Percentiles rank a stretch among this genome's conserved stretches.
phyloP scores from a whole-genome alignment of 2,797 vertebrate genomes.

The Spinibarbus caldwelli region DNA sequence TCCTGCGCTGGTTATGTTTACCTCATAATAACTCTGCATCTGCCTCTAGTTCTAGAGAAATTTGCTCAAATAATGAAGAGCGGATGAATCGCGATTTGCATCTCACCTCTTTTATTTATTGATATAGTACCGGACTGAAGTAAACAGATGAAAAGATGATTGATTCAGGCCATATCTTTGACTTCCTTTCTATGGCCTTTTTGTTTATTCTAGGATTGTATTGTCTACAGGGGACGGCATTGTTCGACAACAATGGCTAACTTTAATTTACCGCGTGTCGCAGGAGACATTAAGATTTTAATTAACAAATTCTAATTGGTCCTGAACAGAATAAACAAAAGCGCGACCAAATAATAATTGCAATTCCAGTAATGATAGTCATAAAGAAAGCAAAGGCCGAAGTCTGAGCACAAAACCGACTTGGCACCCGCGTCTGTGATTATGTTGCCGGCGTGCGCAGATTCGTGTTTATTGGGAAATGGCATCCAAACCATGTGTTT shows the following conservation, averaged over 20 bases:
- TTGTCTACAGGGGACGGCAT: conserved; percentile 50
- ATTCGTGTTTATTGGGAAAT: conserved; percentile 61
- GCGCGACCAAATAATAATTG: conserved; percentile 60
- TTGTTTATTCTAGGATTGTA: conserved; percentile 38
- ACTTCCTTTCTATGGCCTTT: not conserved
- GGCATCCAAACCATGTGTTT: conserved; percentile 60
- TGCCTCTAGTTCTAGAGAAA: conserved; percentile 66
- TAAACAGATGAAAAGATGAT: conserved; percentile 61
- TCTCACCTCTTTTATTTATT: conserved; percentile 70
- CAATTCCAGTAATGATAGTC: conserved; percentile 61
- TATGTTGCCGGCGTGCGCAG: conserved; percentile 53
- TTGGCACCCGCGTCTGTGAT: conserved; percentile 48
- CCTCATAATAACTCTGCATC: conserved; percentile 59
- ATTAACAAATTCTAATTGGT: conserved; percentile 67
- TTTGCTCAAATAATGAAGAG: conserved; percentile 66
- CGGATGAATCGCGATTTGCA: conserved; percentile 68
- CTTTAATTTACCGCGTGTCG: conserved; percentile 58
- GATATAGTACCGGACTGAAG: conserved; percentile 52
- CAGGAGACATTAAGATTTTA: conserved; percentile 65
- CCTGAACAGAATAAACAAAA: conserved; percentile 60
- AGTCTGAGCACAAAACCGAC: conserved; percentile 34
- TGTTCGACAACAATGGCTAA: conserved; percentile 61
- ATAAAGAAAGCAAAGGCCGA: conserved; percentile 49
- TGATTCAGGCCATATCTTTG: conserved; percentile 26
- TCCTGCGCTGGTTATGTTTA: conserved; percentile 58